These are phyloP conservation scores for Tychaedon coryphoeus DNA, from an alignment of 2,113 vertebrate genomes.

Conservation along the genomic window DNA sequence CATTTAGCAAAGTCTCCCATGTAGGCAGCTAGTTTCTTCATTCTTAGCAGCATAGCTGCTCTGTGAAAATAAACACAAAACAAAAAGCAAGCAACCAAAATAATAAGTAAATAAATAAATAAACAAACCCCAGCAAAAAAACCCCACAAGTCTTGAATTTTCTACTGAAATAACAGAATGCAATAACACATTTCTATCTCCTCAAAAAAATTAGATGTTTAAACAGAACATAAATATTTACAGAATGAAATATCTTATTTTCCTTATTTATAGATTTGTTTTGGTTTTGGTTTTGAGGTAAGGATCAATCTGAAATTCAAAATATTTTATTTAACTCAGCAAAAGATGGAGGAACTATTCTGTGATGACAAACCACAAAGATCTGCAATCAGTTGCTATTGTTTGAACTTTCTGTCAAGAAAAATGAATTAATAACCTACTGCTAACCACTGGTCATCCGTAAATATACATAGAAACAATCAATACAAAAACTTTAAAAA, in stretches of 20 bases:
- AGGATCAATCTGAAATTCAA: neutral
- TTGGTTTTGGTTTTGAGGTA: neutral
- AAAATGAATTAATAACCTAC: neutral
- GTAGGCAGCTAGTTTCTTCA: neutral
- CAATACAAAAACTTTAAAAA: neutral
- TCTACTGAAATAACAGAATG: neutral
- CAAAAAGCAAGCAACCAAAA: neutral
- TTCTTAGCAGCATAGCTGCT: neutral
- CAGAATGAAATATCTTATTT: neutral
- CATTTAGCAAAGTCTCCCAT: neutral
- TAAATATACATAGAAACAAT: neutral
- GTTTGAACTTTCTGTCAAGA: neutral
- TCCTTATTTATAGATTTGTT: neutral
- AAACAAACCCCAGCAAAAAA: neutral
- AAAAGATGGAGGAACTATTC: neutral
- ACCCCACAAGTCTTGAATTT: rapidly evolving
- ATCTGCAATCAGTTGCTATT: neutral
- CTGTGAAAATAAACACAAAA: neutral
- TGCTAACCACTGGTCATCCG: neutral
- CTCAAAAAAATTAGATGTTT: neutral
- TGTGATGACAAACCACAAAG: neutral
- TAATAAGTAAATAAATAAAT: neutral
- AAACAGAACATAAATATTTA: neutral
- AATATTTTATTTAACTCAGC: neutral
- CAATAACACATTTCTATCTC: neutral